Conservation (phyloP, 2,797 vertebrate genomes). For the Rhabdomys pumilio region DNA sequence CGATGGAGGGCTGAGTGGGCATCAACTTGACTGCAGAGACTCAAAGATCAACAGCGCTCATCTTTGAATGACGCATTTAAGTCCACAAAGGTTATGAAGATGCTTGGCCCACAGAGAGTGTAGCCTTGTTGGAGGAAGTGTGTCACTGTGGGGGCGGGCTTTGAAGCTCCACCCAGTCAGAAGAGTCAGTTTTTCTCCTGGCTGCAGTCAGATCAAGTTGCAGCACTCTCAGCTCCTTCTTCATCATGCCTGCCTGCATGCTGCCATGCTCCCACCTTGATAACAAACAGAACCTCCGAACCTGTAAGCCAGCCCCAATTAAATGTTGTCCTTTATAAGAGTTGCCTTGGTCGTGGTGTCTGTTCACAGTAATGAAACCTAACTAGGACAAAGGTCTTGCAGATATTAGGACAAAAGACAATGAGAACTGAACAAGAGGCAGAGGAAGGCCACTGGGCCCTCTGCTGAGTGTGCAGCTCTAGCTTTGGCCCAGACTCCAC, state of each 20-base stretch:
- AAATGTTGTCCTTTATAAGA: not conserved
- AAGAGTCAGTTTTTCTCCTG: not conserved
- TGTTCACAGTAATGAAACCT: not conserved
- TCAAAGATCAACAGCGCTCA: not conserved
- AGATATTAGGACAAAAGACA: not conserved
- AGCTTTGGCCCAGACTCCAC: not conserved
- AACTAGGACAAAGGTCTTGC: not conserved
- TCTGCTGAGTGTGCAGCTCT: too few relatives aligned
- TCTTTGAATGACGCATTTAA: not conserved
- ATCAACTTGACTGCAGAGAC: not conserved
- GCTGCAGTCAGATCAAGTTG: not conserved
- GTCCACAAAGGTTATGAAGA: not conserved
- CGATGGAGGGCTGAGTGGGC: fast-evolving
- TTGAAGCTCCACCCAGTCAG: not conserved
- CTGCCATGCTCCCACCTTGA: not conserved
- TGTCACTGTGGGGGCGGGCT: not conserved
- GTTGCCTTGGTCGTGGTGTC: not conserved
- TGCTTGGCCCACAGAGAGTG: not conserved
- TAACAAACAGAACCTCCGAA: not conserved
- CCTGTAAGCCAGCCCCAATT: not conserved
- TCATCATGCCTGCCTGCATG: not conserved
- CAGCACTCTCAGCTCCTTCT: not conserved
- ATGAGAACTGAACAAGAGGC: not conserved
- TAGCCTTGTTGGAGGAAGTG: not conserved
- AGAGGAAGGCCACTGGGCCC: not conserved